Evolutionary conservation across 1,140 invertebrate genomes (phyloP).

Genomic region (Hyphantria cunea): DNA sequence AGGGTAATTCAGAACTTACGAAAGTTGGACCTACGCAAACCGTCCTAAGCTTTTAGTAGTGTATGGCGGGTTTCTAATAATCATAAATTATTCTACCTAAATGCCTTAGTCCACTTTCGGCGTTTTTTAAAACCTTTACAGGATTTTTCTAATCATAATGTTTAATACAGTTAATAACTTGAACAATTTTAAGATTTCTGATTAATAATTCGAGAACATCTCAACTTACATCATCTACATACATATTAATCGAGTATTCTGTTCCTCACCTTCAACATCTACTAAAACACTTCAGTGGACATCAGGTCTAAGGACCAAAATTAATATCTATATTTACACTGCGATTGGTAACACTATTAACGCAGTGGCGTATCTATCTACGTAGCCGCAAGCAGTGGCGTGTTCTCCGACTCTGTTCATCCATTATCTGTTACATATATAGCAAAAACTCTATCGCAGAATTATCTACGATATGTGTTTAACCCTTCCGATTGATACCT

Average conservation of each 20-base stretch:
- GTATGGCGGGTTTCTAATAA: conserved; percentile 31
- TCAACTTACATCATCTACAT: too few species aligned
- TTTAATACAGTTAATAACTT: too few species aligned
- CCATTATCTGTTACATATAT: not conserved
- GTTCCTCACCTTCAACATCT: too few species aligned
- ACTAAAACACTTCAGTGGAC: conserved; percentile 7
- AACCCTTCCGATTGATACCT: not conserved
- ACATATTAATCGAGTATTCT: too few species aligned
- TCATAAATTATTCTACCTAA: conserved; percentile 22
- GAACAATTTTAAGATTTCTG: too few species aligned
- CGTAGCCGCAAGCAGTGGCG: conserved; percentile 12
- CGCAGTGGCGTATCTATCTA: conserved; percentile 39
- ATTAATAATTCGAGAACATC: too few species aligned
- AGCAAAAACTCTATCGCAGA: not conserved
- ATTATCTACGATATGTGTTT: conserved; percentile 1
- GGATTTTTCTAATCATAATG: too few species aligned
- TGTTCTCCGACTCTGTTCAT: not conserved
- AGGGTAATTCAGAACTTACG: too few species aligned
- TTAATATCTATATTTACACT: conserved; percentile 33
- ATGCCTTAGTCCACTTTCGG: conserved; percentile 3
- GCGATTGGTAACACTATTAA: conserved; percentile 41
- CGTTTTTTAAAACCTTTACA: not conserved
- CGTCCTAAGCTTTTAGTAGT: conserved; percentile 8
- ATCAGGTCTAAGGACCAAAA: conserved; percentile 3
- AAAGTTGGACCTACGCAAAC: too few species aligned